Evolutionary conservation across 2,888 invertebrate genomes (phyloP), one percentile per base, ranked within the genome.

Genomic region (Antheraea assamensis): DNA sequence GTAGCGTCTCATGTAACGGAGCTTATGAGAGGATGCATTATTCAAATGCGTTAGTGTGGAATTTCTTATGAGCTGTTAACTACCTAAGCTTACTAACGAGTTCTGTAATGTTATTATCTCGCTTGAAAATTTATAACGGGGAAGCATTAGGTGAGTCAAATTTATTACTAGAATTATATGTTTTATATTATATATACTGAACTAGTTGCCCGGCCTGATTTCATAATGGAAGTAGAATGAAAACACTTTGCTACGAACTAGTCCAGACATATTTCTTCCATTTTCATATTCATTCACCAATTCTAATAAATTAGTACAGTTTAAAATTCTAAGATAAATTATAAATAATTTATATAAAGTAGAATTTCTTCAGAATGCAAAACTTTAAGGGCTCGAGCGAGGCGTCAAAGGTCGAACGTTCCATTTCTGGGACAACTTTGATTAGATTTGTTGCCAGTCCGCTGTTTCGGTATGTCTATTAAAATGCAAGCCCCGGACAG

Each of bases 401-500:
- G n/a, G 58, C 42, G 75, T 76, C 75, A 76, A 55, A 27, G n/a
- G 42, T 30, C 73, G 70, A 30, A 47, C 55, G 49, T 58, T 30
- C 58, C 61, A 42, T 24, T 74, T 35, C 35, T 21, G 68, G 68
- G 68, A 81, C 82, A 86, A 87, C 81, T 88, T 87, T 86, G 88
- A 87, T 88, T 88, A 85, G 83, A 84, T 86, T 87, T 84, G 84
- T 83, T 80, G 73, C 80, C 76, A 76, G 77, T 74, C 78, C 75
- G 72, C 78, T 76, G 77, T 79, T 81, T 77, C 79, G 75, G 77
- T 72, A 77, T 80, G 80, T 83, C 85, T 79, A 88, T 90, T 89
- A 87, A 82, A 87, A 89, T 89, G 87, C 88, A 85, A 78, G 76
- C 78, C 76, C 79, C 78, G 83, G 87, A 87, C 86, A 85, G 79